Conservation (phyloP, 2,888 invertebrate genomes). For the Holacanthella duospinosa region DNA sequence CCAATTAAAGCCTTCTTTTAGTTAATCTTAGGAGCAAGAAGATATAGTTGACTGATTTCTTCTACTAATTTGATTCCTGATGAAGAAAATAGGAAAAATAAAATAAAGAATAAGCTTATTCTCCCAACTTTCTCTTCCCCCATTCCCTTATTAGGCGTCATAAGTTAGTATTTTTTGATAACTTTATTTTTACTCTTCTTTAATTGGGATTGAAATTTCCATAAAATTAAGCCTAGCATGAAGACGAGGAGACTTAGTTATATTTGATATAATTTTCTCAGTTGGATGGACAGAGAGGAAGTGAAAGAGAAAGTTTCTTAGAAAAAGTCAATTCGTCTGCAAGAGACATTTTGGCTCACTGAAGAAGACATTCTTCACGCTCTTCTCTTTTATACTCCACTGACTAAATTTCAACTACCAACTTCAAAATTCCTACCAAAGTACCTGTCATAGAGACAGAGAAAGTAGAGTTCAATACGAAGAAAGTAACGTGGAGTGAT, state of each 20-base stretch:
- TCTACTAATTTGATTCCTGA: no score
- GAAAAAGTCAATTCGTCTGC: neutral
- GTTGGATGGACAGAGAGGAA: neutral
- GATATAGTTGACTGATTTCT: no score
- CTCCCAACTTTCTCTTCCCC: no score
- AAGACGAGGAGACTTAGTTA: neutral
- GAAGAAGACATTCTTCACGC: conserved; percentile 1
- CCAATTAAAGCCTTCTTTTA: no score
- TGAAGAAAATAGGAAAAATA: no score
- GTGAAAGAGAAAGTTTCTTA: neutral
- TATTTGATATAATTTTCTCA: neutral
- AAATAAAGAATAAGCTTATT: no score
- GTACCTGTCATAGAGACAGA: neutral
- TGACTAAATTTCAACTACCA: neutral
- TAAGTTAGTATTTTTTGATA: no score
- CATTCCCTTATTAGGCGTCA: no score
- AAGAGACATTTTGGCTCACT: neutral
- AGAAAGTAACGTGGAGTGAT: neutral
- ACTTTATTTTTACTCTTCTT: no score
- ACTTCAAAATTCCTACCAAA: neutral
- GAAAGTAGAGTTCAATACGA: neutral
- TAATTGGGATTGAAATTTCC: neutral
- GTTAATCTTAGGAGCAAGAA: no score
- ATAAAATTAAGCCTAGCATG: neutral
- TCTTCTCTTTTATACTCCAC: neutral